Evolutionary conservation across 2,797 vertebrate genomes (phyloP).

Genomic region (Bucorvus abyssinicus): DNA sequence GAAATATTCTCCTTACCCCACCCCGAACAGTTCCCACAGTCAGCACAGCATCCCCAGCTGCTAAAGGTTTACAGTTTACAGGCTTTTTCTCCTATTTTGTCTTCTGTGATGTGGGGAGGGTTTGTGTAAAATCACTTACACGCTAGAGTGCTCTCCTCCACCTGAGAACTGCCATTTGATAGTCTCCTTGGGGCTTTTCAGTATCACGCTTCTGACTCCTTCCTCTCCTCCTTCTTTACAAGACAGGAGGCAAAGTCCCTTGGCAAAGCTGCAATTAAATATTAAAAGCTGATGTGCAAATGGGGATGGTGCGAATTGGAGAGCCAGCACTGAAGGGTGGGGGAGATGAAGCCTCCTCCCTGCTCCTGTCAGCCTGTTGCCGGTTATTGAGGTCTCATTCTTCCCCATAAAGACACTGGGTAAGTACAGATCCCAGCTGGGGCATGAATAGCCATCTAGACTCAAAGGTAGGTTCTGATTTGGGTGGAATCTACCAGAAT

Average conservation of each 20-base stretch:
- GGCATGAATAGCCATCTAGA: not conserved
- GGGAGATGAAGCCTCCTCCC: not conserved
- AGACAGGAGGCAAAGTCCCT: constrained; percentile 61
- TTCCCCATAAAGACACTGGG: not conserved
- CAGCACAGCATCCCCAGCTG: not conserved
- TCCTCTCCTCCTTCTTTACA: not conserved
- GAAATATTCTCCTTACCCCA: constrained; percentile 22
- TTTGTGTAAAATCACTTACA: constrained; percentile 60
- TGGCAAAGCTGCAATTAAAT: constrained; percentile 56
- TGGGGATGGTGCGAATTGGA: not conserved
- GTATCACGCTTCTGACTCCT: not conserved
- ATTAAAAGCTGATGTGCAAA: constrained; percentile 61
- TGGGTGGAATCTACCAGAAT: not conserved
- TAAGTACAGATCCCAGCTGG: not conserved
- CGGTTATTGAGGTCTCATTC: not conserved
- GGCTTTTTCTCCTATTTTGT: constrained; percentile 31
- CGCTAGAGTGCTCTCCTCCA: constrained; percentile 20
- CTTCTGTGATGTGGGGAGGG: constrained; percentile 14
- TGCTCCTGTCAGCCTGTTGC: not conserved
- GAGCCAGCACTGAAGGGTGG: not conserved
- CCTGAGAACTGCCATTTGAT: constrained; percentile 19
- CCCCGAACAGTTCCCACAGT: constrained; percentile 25
- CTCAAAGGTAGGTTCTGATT: not conserved
- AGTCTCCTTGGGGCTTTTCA: constrained; percentile 16
- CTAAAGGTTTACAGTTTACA: not conserved